phyloP scores from a whole-genome alignment of 2,113 vertebrate species.

The Odocoileus hemionus region DNA sequence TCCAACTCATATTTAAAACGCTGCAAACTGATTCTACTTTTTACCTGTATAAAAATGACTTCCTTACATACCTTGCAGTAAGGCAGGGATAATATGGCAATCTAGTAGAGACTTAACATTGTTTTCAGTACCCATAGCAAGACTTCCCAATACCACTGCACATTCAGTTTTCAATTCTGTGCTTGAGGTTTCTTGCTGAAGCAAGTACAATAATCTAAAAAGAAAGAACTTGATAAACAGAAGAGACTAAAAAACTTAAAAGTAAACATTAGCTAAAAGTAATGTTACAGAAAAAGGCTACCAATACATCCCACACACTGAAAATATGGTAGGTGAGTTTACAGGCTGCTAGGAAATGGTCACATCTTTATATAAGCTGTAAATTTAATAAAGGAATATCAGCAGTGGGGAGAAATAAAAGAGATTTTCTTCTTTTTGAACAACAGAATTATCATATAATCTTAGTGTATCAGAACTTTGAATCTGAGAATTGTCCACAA shows the following conservation, averaged over 20 bases:
- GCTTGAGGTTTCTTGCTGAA: constrained; percentile 95
- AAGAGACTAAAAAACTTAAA: constrained; percentile 42
- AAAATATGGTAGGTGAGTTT: not conserved
- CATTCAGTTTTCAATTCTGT: constrained; percentile 94
- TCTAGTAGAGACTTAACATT: constrained; percentile 99
- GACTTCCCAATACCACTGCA: constrained; percentile 95
- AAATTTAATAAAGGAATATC: constrained; percentile 6
- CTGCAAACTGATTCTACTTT: not conserved
- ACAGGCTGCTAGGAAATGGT: not conserved
- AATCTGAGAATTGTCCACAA: not conserved
- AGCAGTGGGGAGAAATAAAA: not conserved
- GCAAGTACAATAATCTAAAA: constrained; percentile 94
- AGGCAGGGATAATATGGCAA: constrained; percentile 98
- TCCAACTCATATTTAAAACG: not conserved
- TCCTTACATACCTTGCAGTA: constrained; percentile 90
- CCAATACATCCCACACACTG: not conserved
- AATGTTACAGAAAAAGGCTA: not conserved
- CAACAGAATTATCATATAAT: not conserved
- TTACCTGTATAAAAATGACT: not conserved
- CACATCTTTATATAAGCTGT: constrained; percentile 20
- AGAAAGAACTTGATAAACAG: constrained; percentile 54
- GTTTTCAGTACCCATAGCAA: constrained; percentile 99
- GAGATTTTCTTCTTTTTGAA: not conserved
- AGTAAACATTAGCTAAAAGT: not conserved
- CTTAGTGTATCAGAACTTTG: not conserved